A percentile compares a stretch with the other conserved stretches of the same genome.
Conservation (phyloP, 30 jellyfish, hydroid and myxozoan species). For the Cassiopea andromeda region DNA sequence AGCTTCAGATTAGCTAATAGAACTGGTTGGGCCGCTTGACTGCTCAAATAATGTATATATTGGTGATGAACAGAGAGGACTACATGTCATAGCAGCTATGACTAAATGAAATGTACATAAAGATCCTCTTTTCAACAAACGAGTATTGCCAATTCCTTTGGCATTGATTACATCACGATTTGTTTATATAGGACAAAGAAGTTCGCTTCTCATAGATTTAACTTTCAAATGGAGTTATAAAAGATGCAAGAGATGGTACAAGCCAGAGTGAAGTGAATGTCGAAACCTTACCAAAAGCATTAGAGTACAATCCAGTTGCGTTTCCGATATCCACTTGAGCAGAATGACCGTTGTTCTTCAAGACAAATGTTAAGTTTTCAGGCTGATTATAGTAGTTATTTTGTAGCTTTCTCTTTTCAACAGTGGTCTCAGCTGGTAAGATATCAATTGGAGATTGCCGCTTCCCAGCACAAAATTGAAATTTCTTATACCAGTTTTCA, state of each 20-base stretch:
- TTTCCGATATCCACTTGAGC: conserved; percentile 52
- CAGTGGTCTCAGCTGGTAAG: neutral
- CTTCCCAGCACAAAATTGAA: conserved; percentile 29
- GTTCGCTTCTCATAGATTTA: too few species aligned
- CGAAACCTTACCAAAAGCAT: conserved; percentile 28
- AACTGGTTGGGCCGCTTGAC: too few species aligned
- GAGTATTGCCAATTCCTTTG: too few species aligned
- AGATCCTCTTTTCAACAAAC: too few species aligned
- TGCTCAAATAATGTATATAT: too few species aligned
- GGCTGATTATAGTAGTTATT: conserved; percentile 6
- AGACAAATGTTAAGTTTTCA: conserved; percentile 7
- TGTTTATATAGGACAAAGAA: too few species aligned
- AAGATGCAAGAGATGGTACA: neutral
- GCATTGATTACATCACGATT: too few species aligned
- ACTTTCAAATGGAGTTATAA: too few species aligned
- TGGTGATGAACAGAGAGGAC: too few species aligned
- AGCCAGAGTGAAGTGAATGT: neutral
- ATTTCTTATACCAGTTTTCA: conserved; percentile 18
- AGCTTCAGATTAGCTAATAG: too few species aligned
- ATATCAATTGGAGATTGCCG: conserved; percentile 65
- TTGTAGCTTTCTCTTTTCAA: neutral
- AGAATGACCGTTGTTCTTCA: conserved; percentile 70
- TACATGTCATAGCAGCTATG: too few species aligned
- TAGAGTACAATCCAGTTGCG: neutral
- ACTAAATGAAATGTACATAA: too few species aligned